These are phyloP conservation scores for Ctenopoma multispine DNA, from an alignment of 2,797 vertebrate species.

Conservation along the genomic window DNA sequence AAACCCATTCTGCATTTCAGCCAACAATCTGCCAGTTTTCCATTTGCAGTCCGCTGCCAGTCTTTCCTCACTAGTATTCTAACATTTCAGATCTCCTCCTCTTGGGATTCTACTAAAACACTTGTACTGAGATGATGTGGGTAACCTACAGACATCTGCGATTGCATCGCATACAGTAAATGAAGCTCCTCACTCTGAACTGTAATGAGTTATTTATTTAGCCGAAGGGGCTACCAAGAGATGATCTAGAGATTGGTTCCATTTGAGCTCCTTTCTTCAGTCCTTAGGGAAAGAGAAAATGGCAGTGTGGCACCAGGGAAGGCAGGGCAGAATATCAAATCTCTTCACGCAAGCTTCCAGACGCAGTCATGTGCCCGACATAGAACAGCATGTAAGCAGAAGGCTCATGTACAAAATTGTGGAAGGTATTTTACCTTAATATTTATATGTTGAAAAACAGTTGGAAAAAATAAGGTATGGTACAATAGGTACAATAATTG, in stretches of 20 bases:
- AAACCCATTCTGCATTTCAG: background rate
- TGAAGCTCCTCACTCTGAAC: constrained; percentile 82
- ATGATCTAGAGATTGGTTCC: constrained; percentile 83
- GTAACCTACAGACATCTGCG: constrained; percentile 81
- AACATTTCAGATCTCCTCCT: constrained; percentile 73
- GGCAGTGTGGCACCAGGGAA: constrained; percentile 82
- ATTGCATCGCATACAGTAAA: constrained; percentile 85
- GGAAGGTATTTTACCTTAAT: constrained; percentile 6
- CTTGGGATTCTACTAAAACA: constrained; percentile 76
- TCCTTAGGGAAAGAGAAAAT: constrained; percentile 82
- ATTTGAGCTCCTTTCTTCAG: constrained; percentile 63
- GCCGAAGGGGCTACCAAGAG: constrained; percentile 80
- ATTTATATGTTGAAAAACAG: background rate
- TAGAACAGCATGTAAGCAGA: constrained; percentile 35
- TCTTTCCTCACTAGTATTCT: constrained; percentile 62
- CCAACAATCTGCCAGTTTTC: constrained; percentile 53
- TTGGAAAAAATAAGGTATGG: no score
- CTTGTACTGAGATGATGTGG: constrained; percentile 75
- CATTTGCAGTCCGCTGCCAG: constrained; percentile 57
- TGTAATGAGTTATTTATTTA: constrained; percentile 90
- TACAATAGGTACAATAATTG: no score
- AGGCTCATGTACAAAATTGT: constrained; percentile 27
- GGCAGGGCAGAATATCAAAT: constrained; percentile 76
- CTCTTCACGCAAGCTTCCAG: constrained; percentile 75
- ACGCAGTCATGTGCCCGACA: constrained; percentile 57